Base-by-base conservation (phyloP, 1,140 invertebrate genomes). In the Berghia stephanieae region DNA sequence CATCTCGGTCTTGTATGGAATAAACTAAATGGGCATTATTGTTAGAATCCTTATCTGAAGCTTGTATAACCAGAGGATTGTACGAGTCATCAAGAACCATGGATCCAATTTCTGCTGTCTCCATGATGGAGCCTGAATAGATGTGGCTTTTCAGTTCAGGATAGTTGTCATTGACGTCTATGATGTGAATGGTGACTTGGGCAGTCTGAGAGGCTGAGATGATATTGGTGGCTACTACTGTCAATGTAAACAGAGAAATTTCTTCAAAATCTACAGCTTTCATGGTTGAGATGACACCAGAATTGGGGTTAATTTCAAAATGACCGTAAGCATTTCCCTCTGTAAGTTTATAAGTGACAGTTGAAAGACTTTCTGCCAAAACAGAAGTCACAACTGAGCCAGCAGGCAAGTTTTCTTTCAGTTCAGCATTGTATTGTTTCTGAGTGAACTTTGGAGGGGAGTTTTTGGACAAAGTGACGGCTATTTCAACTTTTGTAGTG, bases 391-490 rank as follows among this genome's bases (percentile, higher is more conserved):
- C 93, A 87, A 93, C 93, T 13, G 93, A 93, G 5, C 95, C 96
- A 16, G 93, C 86, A 10, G 93, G 92, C 81, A 93, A 92, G 87
- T 97, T 95, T 90, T 98, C 96, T 79, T 92, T 93, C 13, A 98
- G 93, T 89, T 97, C 95, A 0, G 93, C 92, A 52, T 92, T 92
- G 70, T 94, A 92, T 82, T 93, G 92, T 16, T 90, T 88, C 68
- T 92, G 88, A 1, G 90, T 86, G 89, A 89, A 92, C 90, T 92
- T 92, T 2, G 96, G 96, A 27, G 95, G 94, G 71, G 95, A 93
- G 87, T 96, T 95, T 83, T 96, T 95, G 0, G 95, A 94, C 92
- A 96, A 95, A 0, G 95, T 95, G 13, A 98, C 91, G 85, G 93
- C 92, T 21, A 98, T 94, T 86, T 96, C 94, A 1, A 97, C 94